phyloP scores from a whole-genome alignment of 2,888 invertebrate species.

The Drosophila barbarae region DNA sequence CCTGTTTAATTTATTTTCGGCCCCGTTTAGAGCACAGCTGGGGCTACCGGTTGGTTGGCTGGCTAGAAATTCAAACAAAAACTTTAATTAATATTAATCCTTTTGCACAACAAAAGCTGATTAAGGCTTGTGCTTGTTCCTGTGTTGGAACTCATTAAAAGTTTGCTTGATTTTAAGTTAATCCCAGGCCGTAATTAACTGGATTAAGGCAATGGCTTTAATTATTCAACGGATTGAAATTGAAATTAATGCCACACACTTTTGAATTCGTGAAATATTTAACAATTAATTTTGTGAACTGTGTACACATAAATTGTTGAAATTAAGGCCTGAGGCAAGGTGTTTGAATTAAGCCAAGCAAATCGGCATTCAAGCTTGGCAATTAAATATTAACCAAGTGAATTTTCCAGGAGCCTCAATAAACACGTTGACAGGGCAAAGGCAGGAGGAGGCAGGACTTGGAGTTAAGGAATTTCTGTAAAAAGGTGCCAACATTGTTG shows the following conservation, averaged over 20 bases:
- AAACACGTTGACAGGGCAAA: conserved; percentile 23
- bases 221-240: conserved; percentile 22
- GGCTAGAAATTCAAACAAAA: conserved; percentile 58
- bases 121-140: conserved; percentile 35
- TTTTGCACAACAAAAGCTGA: conserved; percentile 30
- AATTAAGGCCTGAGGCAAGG: conserved; percentile 1
- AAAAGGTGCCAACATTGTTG: conserved; percentile 61
- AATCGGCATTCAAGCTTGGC: conserved; percentile 42
- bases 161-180: conserved; percentile 32
- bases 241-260: conserved; percentile 13
- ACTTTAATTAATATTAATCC: conserved; percentile 69
- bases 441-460: not conserved
- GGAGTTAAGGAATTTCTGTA: conserved; percentile 16
- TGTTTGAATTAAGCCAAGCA: conserved; percentile 10
- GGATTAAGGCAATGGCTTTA: conserved; percentile 22
- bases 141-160: conserved; percentile 57
- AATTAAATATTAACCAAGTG: conserved; percentile 66
- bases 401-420: conserved; percentile 27
- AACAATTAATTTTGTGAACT: conserved; percentile 6
- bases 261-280: conserved; percentile 23
- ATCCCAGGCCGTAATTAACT: conserved; percentile 40
- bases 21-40: conserved; percentile 8
- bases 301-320: not conserved
- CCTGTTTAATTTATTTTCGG: conserved; percentile 15
- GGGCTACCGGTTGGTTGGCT: not conserved